Base-by-base conservation (phyloP, 1,140 invertebrate genomes). In the Plodia interpunctella region DNA sequence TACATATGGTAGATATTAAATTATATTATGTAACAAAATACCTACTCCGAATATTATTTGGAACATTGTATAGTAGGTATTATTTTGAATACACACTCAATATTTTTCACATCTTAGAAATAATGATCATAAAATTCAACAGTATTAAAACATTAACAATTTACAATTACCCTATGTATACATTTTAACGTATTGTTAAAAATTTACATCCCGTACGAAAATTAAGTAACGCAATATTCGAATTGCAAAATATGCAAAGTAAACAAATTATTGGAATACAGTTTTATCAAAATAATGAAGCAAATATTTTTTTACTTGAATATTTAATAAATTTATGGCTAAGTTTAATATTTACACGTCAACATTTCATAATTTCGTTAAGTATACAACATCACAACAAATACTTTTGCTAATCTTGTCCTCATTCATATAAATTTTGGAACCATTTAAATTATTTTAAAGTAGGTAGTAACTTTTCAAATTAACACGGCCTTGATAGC, bases 91-190 rank as follows among this genome's bases (percentile, higher is more conserved):
- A 44, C 15, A 44, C 38, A 44, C 38, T n/a, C 15, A 44, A 5
- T 44, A 44, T 10, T 18, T 53, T 53, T 53, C 61, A 66, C 49
- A 69, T 59, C 60, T 70, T 70, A 68, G 55, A 64, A 66, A 74
- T 70, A 58, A 67, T 67, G 60, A 20, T 65, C 57, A 72, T 72
- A 68, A 68, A 75, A 70, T 73, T 70, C 59, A 72, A 76, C 70
- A 76, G 70, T 74, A 59, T 72, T 65, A 57, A 68, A 72, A 68
- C 66, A 51, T 68, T 70, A 76, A 76, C 73, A 73, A 66, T 76
- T 65, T 73, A 72, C 70, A 72, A 67, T 59, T 66, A 57, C 51
- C 55, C 61, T 60, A 61, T 5, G 30, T 52, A 59, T 25, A 57
- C 1, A 57, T 61, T 58, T 63, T 57, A 55, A 59, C 57, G 35